phyloP scores from a whole-genome alignment of 2,113 vertebrate species.

The Nerophis ophidion region DNA sequence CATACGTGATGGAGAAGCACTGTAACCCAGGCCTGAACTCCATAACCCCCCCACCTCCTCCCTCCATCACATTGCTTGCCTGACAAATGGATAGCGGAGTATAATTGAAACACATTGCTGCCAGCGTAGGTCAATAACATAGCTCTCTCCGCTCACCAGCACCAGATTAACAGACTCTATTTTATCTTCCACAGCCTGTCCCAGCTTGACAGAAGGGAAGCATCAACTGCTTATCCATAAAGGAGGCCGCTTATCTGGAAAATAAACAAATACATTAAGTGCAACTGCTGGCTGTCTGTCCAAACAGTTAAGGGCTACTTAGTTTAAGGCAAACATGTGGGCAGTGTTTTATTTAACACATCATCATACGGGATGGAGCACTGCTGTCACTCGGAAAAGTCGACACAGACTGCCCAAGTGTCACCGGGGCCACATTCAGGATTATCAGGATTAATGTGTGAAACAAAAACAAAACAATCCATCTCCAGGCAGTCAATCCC shows the following conservation, averaged over 20 bases:
- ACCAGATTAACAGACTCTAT: constrained; percentile 96
- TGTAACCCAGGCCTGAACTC: constrained; percentile 98
- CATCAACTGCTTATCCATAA: constrained; percentile 95
- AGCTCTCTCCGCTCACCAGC: constrained; percentile 83
- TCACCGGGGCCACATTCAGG: background rate
- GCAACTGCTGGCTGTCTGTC: constrained; percentile 64
- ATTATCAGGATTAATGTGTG: background rate
- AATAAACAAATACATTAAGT: constrained; percentile 89
- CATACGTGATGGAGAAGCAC: constrained; percentile 97
- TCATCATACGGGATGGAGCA: constrained; percentile 57
- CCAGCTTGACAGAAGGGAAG: constrained; percentile 83
- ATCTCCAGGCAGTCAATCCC: background rate
- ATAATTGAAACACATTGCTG: constrained; percentile 99
- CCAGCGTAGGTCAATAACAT: constrained; percentile 98
- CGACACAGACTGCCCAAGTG: constrained; percentile 21
- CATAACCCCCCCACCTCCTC: constrained; percentile 67
- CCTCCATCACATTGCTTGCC: constrained; percentile 83
- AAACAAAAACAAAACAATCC: background rate
- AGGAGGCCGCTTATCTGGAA: constrained; percentile 79
- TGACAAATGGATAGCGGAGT: constrained; percentile 98
- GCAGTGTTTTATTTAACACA: constrained; percentile 63
- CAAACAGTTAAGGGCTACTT: constrained; percentile 65
- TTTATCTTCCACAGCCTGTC: constrained; percentile 73
- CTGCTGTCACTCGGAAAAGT: constrained; percentile 52
- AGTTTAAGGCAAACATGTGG: constrained; percentile 67